phyloP scores from a whole-genome alignment of 1,140 invertebrate species.

The Himalopsyche phryganea region DNA sequence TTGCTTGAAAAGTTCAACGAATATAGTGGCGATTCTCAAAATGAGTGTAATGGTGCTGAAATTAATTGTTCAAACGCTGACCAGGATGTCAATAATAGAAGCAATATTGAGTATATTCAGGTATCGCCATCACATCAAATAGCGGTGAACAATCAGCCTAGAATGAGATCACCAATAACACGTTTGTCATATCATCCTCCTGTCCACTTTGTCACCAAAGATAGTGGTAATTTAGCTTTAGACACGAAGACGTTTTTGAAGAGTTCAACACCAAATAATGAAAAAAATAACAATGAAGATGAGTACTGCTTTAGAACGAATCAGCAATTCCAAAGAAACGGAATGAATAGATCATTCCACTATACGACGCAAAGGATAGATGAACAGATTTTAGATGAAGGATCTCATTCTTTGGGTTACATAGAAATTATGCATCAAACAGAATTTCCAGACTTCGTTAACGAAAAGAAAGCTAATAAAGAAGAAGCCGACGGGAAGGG shows the following conservation, averaged over 20 bases:
- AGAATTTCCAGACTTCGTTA: constrained; percentile 34
- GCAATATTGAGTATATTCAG: constrained; percentile 51
- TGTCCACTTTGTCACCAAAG: constrained; percentile 18
- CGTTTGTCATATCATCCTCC: constrained; percentile 35
- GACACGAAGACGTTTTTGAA: neutral
- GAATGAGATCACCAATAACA: constrained; percentile 49
- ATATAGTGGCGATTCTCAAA: constrained; percentile 1
- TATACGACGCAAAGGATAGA: constrained; percentile 47
- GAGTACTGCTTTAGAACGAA: constrained; percentile 11
- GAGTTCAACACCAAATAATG: constrained; percentile 4
- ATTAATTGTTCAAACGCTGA: constrained; percentile 1
- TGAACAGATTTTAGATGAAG: constrained; percentile 50
- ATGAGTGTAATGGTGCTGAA: neutral
- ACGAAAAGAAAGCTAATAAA: constrained; percentile 32
- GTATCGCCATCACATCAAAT: constrained; percentile 49
- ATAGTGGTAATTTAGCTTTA: neutral
- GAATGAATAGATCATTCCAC: constrained; percentile 50
- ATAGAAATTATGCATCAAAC: constrained; percentile 38
- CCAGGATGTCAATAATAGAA: constrained; percentile 24
- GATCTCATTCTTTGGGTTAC: constrained; percentile 48
- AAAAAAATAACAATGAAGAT: constrained; percentile 15
- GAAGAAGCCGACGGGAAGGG: constrained; percentile 42
- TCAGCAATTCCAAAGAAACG: constrained; percentile 46
- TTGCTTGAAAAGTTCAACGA: constrained; percentile 20
- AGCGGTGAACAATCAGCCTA: constrained; percentile 49